Conservation (phyloP, 1,140 invertebrate species). For the Nixonia krombeini region DNA sequence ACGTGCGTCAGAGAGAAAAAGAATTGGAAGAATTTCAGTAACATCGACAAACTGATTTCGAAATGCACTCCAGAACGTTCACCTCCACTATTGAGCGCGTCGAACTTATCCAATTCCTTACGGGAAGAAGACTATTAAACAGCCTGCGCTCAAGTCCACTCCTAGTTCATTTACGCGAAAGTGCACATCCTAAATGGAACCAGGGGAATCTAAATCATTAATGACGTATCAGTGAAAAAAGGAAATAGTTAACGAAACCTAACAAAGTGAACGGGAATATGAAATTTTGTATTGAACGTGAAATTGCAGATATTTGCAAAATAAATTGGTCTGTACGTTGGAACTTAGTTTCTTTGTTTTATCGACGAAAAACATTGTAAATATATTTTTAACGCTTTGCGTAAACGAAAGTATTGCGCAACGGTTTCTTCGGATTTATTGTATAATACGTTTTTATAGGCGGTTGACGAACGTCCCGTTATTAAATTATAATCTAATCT, state of each 20-base stretch:
- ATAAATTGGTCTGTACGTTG: too few relatives aligned
- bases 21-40: constrained; percentile 8
- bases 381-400: too few relatives aligned
- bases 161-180: constrained; percentile 47
- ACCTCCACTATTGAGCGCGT: constrained; percentile 41
- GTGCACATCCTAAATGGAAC: constrained; percentile 35
- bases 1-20: neutral
- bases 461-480: too few relatives aligned
- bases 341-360: too few relatives aligned
- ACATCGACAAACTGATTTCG: constrained; percentile 42
- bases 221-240: constrained; percentile 37
- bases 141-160: constrained; percentile 46
- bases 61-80: constrained; percentile 32
- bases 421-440: too few relatives aligned
- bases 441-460: too few relatives aligned
- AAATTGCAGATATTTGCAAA: too few relatives aligned
- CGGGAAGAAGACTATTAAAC: constrained; percentile 45
- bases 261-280: too few relatives aligned
- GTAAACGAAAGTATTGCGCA: too few relatives aligned
- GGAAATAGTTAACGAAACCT: constrained; percentile 25
- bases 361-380: too few relatives aligned
- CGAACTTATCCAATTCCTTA: constrained; percentile 49
- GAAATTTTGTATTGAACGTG: too few relatives aligned
- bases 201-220: constrained; percentile 41
- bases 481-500: too few relatives aligned